Percentiles rank a stretch among this genome's conserved stretches.
Evolutionary conservation across 2,888 invertebrate species (phyloP).

Genomic region (Scaptomyza reducta): DNA sequence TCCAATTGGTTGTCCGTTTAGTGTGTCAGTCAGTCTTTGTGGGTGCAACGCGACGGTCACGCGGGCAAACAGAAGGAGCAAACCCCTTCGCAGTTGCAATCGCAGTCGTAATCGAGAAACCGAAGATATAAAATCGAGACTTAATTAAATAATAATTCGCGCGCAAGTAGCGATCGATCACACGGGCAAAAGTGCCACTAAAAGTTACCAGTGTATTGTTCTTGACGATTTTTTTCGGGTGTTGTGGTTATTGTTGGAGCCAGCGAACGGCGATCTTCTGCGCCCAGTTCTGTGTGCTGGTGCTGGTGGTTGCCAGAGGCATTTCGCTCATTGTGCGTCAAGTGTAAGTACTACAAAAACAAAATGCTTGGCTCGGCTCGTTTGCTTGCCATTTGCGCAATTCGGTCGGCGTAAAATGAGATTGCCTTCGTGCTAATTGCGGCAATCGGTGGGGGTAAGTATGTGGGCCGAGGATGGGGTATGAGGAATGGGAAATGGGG

Average conservation of each 20-base stretch:
- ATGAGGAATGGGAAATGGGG: constrained; percentile 32
- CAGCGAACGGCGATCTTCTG: constrained; percentile 35
- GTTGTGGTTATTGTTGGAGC: constrained; percentile 21
- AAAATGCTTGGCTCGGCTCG: constrained; percentile 51
- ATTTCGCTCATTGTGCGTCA: constrained; percentile 48
- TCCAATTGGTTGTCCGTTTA: constrained; percentile 60
- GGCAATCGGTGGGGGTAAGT: constrained; percentile 56
- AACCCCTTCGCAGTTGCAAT: constrained; percentile 9
- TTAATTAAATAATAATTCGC: constrained; percentile 60
- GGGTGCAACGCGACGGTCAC: constrained; percentile 70
- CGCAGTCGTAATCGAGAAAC: constrained; percentile 5
- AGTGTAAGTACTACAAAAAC: constrained; percentile 65
- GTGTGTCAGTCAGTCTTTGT: constrained; percentile 74
- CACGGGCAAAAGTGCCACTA: constrained; percentile 25
- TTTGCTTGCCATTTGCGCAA: constrained; percentile 71
- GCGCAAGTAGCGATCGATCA: constrained; percentile 44
- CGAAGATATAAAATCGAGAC: constrained; percentile 25
- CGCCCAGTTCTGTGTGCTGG: constrained; percentile 15
- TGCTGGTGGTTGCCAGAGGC: constrained; percentile 41
- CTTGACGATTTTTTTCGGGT: constrained; percentile 22
- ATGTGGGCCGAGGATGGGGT: constrained; percentile 25
- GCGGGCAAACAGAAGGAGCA: constrained; percentile 29
- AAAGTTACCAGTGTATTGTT: constrained; percentile 17
- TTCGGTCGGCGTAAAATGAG: constrained; percentile 77
- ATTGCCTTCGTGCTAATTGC: constrained; percentile 79